Base-by-base conservation (phyloP, 2,888 invertebrate genomes). In the Chaetogeoica ovagalla region DNA sequence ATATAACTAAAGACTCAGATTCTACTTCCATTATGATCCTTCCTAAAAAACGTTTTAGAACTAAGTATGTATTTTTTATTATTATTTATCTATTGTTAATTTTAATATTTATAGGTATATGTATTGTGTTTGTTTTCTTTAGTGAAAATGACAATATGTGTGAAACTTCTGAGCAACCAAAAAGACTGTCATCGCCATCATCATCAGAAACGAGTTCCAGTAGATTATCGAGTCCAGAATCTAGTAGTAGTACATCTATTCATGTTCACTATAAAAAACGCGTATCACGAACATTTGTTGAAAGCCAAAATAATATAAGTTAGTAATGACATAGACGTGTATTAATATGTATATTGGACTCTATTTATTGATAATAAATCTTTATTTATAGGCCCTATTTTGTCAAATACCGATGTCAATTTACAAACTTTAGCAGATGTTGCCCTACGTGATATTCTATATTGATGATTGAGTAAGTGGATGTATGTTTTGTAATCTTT, bases 181-280 rank as follows among this genome's bases (percentile, higher is more conserved):
- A 79, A 70, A 79, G 77, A 79, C 62, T 70, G 70, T 23, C 62
- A 43, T 79, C 77, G 23, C 70, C 77, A 63, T 19, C 37, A 63
- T 70, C 39, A 52, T 79, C 63, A 71, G 77, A 79, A 63, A 6
- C 55, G 39, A 79, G 70, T 79, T 71, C 62, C 21, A 79, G 69
- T 70, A 77, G 77, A 71, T 71, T 79, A 55, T 79, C 77, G 63
- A 79, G 77, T 79, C 77, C 77, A 62, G 77, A 79, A 79, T 79
- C 70, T 13, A 69, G 5, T 63, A 23, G 55, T 23, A 79, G 77
- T 70, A 79, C n/a, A 63, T 63, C 77, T 39, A 57, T 69, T 55
- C 62, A 70, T 55, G 70, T 79, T 11, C 77, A 79, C 39, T 79
- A 79, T 70, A 79, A 79, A 70, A 79, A 79, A 23, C 77, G 77